phyloP scores from a whole-genome alignment of 2,888 invertebrate genomes.

The Thera obeliscata region DNA sequence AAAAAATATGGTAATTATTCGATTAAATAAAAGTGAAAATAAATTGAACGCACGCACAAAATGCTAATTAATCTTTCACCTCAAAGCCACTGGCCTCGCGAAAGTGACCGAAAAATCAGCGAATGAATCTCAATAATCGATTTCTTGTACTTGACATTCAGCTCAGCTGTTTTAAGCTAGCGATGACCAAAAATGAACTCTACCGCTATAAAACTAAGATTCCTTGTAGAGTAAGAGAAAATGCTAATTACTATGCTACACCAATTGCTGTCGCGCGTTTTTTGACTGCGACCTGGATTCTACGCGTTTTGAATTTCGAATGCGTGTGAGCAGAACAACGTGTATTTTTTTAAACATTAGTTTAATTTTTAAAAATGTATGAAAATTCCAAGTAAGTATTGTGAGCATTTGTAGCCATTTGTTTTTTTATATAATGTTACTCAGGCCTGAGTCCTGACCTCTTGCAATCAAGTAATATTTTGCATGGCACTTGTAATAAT shows the following conservation, averaged over 20 bases:
- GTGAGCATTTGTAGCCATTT: too few species aligned
- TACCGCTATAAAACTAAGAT: conserved; percentile 42
- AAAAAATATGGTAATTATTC: too few species aligned
- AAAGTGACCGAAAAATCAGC: conserved; percentile 74
- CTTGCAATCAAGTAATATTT: conserved; percentile 10
- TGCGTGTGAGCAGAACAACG: conserved; percentile 49
- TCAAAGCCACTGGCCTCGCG: conserved; percentile 57
- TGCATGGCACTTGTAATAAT: conserved; percentile 43
- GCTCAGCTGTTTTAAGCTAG: conserved; percentile 41
- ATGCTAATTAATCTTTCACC: conserved; percentile 63
- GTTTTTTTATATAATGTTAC: neutral
- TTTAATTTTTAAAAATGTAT: conserved; percentile 4
- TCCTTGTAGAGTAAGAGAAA: conserved; percentile 40
- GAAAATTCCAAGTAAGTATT: neutral
- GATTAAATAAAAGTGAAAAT: conserved; percentile 8
- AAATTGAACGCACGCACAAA: conserved; percentile 25
- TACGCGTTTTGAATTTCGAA: conserved; percentile 66
- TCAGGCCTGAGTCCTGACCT: conserved; percentile 4
- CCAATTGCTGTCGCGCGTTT: conserved; percentile 45
- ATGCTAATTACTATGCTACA: conserved; percentile 56
- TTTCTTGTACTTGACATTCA: conserved; percentile 82
- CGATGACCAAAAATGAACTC: conserved; percentile 46
- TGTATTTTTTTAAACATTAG: conserved; percentile 62
- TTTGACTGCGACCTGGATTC: conserved; percentile 54
- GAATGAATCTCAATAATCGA: conserved; percentile 62